A percentile compares a stretch with the other conserved stretches of the same genome.
phyloP scores from a whole-genome alignment of 2,113 vertebrate species.

The Corydoras maculifer region DNA sequence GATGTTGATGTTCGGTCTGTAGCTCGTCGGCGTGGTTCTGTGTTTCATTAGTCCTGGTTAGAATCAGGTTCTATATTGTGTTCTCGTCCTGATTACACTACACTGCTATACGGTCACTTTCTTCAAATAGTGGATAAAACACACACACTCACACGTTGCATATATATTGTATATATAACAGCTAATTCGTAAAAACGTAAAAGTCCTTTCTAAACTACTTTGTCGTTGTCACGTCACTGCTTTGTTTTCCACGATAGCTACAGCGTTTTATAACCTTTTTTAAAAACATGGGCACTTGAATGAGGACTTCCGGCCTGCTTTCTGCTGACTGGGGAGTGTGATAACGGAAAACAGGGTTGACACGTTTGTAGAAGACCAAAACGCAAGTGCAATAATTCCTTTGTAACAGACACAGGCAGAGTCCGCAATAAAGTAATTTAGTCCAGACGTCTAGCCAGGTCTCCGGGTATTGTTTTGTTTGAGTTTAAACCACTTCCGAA shows the following conservation, averaged over 20 bases:
- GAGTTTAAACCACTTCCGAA: conserved; percentile 69
- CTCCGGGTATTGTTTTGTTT: conserved; percentile 73
- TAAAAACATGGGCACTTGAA: background rate
- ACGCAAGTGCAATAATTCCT: conserved; percentile 47
- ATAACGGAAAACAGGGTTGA: conserved; percentile 17
- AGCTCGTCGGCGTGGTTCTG: too few species aligned
- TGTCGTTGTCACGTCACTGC: too few species aligned
- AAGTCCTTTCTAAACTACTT: too few species aligned
- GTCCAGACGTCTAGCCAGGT: conserved; percentile 83
- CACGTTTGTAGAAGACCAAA: conserved; percentile 32
- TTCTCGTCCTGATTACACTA: too few species aligned
- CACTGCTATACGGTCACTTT: too few species aligned
- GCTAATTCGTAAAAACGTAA: too few species aligned
- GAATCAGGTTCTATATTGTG: too few species aligned
- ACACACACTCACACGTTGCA: too few species aligned
- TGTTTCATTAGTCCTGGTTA: too few species aligned
- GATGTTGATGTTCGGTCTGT: too few species aligned
- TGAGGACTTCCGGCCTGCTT: background rate
- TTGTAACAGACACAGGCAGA: conserved; percentile 71
- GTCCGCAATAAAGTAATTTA: conserved; percentile 82
- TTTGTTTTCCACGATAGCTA: background rate
- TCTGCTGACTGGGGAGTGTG: background rate
- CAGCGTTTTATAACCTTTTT: background rate
- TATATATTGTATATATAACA: too few species aligned
- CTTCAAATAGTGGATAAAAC: too few species aligned